Evolutionary conservation across 2,797 vertebrate genomes (phyloP).

Genomic region (Malacoctenus gilli): DNA sequence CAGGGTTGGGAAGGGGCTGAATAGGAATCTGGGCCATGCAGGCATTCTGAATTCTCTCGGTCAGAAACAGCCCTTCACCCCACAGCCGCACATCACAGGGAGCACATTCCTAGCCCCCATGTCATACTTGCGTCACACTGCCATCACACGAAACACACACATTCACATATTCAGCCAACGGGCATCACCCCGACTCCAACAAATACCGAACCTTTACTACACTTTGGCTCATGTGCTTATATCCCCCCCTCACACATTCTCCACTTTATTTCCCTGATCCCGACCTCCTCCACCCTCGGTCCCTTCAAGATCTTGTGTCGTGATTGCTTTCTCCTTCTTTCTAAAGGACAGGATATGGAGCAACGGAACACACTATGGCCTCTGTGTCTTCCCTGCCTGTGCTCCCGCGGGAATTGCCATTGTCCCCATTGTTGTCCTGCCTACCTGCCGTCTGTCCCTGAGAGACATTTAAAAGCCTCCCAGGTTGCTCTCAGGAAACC

Average conservation of each 20-base stretch:
- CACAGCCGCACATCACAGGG: slow-evolving; percentile 55
- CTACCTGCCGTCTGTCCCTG: slow-evolving; percentile 76
- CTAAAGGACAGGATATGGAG: slow-evolving; percentile 74
- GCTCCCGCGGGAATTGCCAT: slow-evolving; percentile 64
- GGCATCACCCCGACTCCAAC: slow-evolving; percentile 18
- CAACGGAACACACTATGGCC: slow-evolving; percentile 64
- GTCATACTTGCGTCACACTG: slow-evolving; percentile 57
- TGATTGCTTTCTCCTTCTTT: slow-evolving; percentile 70
- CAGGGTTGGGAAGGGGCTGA: slow-evolving; percentile 64
- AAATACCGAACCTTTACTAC: slow-evolving; percentile 19
- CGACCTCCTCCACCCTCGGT: slow-evolving; percentile 54
- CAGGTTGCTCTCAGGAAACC: slow-evolving; percentile 71
- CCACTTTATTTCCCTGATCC: slow-evolving; percentile 29
- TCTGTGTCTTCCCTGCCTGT: slow-evolving; percentile 69
- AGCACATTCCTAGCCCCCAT: slow-evolving; percentile 64
- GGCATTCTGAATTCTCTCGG: slow-evolving; percentile 66
- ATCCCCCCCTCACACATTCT: slow-evolving; percentile 28
- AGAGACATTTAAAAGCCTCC: slow-evolving; percentile 74
- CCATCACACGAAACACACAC: slow-evolving; percentile 52
- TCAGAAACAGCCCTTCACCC: slow-evolving; percentile 63
- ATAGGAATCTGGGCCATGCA: slow-evolving; percentile 76
- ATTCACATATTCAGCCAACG: slow-evolving; percentile 30
- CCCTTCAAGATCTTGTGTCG: slow-evolving; percentile 66
- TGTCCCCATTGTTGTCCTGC: slow-evolving; percentile 73
- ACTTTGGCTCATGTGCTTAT: slow-evolving; percentile 18